phyloP scores from a whole-genome alignment of 1,140 invertebrate species.

The Agraylea sexmaculata region DNA sequence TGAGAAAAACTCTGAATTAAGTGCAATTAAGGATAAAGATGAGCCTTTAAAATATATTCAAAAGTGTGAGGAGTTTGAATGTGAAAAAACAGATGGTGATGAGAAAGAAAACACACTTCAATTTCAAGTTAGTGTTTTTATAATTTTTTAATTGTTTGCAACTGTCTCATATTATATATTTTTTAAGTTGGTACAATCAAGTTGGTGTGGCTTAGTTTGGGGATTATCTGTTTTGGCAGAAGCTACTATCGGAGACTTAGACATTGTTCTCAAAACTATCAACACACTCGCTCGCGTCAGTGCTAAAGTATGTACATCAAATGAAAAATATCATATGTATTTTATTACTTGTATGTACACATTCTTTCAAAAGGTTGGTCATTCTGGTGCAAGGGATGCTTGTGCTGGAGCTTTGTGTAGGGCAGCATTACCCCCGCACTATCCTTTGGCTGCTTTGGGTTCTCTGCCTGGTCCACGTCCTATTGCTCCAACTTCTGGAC shows the following conservation, averaged over 20 bases:
- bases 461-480: slow-evolving; percentile 42
- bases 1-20: slow-evolving; percentile 19
- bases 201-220: slow-evolving; percentile 88
- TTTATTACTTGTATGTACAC: slow-evolving; percentile 1
- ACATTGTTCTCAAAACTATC: slow-evolving; percentile 83
- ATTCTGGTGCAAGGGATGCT: slow-evolving; percentile 59
- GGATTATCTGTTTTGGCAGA: slow-evolving; percentile 86
- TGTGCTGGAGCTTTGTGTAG: slow-evolving; percentile 91
- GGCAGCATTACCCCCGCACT: slow-evolving; percentile 88
- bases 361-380: slow-evolving; percentile 25
- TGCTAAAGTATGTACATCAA: slow-evolving; percentile 32
- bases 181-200: slow-evolving; percentile 73
- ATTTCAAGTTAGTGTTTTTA: slow-evolving; percentile 14
- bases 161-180: neutral
- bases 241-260: slow-evolving; percentile 88
- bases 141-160: neutral
- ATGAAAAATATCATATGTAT: too few relatives aligned
- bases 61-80: too few relatives aligned
- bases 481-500: slow-evolving; percentile 44
- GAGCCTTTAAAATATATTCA: too few relatives aligned
- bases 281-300: slow-evolving; percentile 63
- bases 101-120: slow-evolving; percentile 16
- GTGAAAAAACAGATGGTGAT: slow-evolving; percentile 16
- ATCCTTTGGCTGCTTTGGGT: slow-evolving; percentile 76
- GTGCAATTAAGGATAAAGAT: too few relatives aligned